These are phyloP conservation scores for Spilogale gracilis DNA, from an alignment of 2,113 vertebrate species.

Conservation along the genomic window DNA sequence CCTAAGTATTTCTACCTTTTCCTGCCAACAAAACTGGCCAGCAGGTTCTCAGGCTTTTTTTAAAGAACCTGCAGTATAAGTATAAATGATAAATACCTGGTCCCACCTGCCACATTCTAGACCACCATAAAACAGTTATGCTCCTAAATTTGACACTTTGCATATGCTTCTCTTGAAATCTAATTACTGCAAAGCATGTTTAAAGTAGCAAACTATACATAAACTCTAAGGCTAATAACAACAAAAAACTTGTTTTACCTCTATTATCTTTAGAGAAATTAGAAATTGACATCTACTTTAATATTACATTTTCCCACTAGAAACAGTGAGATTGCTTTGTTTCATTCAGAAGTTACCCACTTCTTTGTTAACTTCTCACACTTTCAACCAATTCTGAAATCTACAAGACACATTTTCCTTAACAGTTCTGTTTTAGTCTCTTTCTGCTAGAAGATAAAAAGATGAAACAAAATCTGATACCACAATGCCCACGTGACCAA, in stretches of 20 bases:
- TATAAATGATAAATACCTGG: neutral
- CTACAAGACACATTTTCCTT: neutral
- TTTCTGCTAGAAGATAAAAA: conserved; percentile 47
- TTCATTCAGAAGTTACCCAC: neutral
- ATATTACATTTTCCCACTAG: neutral
- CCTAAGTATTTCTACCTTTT: neutral
- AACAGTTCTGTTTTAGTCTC: neutral
- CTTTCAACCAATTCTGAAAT: neutral
- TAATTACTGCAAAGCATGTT: neutral
- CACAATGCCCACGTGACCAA: neutral
- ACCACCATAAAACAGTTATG: neutral
- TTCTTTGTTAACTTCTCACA: neutral
- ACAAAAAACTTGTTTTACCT: neutral
- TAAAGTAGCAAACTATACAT: neutral
- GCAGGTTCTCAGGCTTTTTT: neutral
- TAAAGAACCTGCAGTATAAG: neutral
- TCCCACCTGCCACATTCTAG: neutral
- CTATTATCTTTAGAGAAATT: neutral
- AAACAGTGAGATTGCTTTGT: neutral
- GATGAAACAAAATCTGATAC: neutral
- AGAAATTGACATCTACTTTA: neutral
- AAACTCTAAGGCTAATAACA: neutral
- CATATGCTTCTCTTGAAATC: neutral
- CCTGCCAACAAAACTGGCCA: neutral
- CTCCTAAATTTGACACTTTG: neutral